Evolutionary conservation across 1,140 invertebrate species (phyloP).

Genomic region (Hestina assimilis): DNA sequence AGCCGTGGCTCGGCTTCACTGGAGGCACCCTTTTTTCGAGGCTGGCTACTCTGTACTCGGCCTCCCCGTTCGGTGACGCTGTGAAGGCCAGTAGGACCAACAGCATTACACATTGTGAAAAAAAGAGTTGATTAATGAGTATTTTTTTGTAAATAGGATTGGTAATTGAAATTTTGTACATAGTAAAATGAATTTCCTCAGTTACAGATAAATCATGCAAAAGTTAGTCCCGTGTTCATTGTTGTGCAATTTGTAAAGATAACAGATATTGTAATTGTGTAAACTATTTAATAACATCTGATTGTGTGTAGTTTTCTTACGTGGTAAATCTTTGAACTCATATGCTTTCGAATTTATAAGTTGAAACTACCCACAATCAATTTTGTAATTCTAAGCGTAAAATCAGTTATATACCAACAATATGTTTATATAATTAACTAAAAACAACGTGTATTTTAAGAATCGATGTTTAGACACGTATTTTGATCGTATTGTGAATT

Average conservation of each 20-base stretch:
- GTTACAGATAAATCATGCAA: neutral
- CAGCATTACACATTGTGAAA: too few relatives aligned
- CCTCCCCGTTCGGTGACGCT: too few relatives aligned
- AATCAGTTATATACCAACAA: too few relatives aligned
- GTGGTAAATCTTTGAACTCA: too few relatives aligned
- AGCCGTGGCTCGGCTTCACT: too few relatives aligned
- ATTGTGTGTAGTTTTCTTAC: neutral
- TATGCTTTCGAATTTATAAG: too few relatives aligned
- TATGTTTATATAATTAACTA: neutral
- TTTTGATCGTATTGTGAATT: slow-evolving; percentile 5
- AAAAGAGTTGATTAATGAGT: neutral
- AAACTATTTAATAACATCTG: neutral
- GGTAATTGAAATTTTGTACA: too few relatives aligned
- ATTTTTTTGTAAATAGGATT: neutral
- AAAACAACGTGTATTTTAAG: neutral
- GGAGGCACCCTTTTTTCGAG: too few relatives aligned
- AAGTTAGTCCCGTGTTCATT: neutral
- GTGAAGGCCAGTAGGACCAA: too few relatives aligned
- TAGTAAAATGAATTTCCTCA: too few relatives aligned
- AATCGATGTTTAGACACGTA: slow-evolving; percentile 1
- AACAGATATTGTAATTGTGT: neutral
- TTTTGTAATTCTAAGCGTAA: neutral
- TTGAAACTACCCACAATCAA: neutral
- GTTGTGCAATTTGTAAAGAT: neutral
- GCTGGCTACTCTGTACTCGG: too few relatives aligned